phyloP scores from a whole-genome alignment of 2,888 invertebrate genomes.

The Callyntrura guangdongensis region DNA sequence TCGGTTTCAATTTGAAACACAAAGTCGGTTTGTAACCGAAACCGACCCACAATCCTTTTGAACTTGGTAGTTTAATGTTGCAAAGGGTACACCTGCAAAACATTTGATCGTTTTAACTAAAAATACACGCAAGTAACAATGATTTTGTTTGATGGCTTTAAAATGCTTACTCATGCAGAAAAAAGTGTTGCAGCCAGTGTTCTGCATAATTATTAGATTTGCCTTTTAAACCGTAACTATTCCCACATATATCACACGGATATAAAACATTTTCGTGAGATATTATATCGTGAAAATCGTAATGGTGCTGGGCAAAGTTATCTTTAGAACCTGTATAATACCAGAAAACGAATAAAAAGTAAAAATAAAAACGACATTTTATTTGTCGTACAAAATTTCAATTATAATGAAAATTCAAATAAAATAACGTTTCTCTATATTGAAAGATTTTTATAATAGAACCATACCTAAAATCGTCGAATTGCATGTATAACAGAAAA shows the following conservation, averaged over 20 bases:
- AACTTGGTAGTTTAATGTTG: slow-evolving; percentile 79
- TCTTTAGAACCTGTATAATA: slow-evolving; percentile 59
- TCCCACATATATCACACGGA: slow-evolving; percentile 82
- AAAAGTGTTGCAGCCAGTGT: slow-evolving; percentile 83
- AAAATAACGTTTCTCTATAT: no score
- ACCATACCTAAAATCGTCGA: slow-evolving; percentile 80
- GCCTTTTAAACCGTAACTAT: slow-evolving; percentile 65
- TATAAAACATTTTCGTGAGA: slow-evolving; percentile 73
- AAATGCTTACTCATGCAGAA: slow-evolving; percentile 81
- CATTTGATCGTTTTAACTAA: no score
- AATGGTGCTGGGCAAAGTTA: slow-evolving; percentile 72
- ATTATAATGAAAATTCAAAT: no score
- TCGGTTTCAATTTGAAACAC: no score
- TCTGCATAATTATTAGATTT: slow-evolving; percentile 78
- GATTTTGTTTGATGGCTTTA: no score
- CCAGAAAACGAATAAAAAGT: neutral
- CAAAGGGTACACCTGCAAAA: slow-evolving; percentile 79
- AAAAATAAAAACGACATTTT: no score
- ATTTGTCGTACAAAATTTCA: no score
- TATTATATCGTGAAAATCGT: slow-evolving; percentile 71
- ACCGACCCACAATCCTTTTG: slow-evolving; percentile 78
- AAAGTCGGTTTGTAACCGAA: no score
- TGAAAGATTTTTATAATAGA: no score
- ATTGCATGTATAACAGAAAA: slow-evolving; percentile 81
- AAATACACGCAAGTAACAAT: no score